A percentile compares a stretch with the other conserved stretches of the same genome.
Evolutionary conservation across 2,888 invertebrate species (phyloP).

Genomic region (Papilio elwesi): DNA sequence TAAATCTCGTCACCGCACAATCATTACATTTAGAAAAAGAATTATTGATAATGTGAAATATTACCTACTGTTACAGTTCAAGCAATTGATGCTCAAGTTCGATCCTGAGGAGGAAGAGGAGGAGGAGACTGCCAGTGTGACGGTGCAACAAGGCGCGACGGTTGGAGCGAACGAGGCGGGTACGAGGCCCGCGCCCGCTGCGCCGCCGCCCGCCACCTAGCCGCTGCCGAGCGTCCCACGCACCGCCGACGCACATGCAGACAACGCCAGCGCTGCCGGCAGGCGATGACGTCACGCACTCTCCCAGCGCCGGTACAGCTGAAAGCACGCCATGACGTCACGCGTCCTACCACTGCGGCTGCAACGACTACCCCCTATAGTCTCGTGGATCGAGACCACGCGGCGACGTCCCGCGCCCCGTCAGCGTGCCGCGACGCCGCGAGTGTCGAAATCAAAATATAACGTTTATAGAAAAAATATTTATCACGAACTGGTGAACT

Average conservation of each 20-base stretch:
- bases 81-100: conserved; percentile 92
- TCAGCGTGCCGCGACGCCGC: conserved; percentile 24
- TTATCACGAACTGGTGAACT: conserved; percentile 12
- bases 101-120: conserved; percentile 92
- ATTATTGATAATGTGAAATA: not conserved
- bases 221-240: conserved; percentile 53
- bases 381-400: conserved; percentile 3
- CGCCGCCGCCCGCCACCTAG: conserved; percentile 44
- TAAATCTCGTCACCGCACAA: too few species aligned
- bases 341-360: conserved; percentile 41
- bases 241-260: conserved; percentile 52
- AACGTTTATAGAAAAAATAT: conserved; percentile 13
- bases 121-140: conserved; percentile 75
- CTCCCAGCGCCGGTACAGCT: conserved; percentile 40
- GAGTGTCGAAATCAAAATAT: conserved; percentile 36
- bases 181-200: conserved; percentile 43
- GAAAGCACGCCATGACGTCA: conserved; percentile 47
- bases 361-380: conserved; percentile 29
- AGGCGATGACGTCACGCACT: conserved; percentile 36
- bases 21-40: conserved; percentile 13
- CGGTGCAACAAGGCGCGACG: conserved; percentile 64
- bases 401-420: not conserved
- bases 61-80: conserved; percentile 84
- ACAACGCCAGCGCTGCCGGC: conserved; percentile 51
- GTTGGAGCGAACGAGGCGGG: conserved; percentile 64